Percentiles rank a stretch among this genome's conserved stretches.
phyloP scores from a whole-genome alignment of 2,797 vertebrate species.

The Bovichtus diacanthus region DNA sequence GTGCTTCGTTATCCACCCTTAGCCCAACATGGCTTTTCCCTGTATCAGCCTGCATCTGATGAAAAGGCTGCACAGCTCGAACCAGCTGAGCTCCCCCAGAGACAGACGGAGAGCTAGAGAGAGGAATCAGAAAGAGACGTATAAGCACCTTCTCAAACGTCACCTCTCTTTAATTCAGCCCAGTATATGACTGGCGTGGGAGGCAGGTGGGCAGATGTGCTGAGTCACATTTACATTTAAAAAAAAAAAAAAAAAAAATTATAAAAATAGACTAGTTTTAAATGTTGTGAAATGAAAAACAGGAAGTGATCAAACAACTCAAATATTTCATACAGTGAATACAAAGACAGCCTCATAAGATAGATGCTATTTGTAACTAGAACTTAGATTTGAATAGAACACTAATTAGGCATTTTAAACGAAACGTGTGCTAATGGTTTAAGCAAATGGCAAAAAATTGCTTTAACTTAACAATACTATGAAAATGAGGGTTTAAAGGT shows the following conservation, averaged over 20 bases:
- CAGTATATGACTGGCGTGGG: constrained; percentile 37
- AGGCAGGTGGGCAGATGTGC: constrained; percentile 31
- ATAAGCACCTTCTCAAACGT: constrained; percentile 57
- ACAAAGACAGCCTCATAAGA: not conserved
- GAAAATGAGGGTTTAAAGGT: constrained; percentile 16
- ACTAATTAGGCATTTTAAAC: not conserved
- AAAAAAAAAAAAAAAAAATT: not conserved
- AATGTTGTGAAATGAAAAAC: not conserved
- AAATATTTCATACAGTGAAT: not conserved
- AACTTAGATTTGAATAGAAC: not conserved
- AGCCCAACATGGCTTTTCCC: constrained; percentile 52
- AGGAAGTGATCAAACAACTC: not conserved
- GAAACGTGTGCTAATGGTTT: not conserved
- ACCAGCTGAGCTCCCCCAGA: constrained; percentile 50
- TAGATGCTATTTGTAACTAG: not conserved
- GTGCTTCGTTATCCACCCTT: constrained; percentile 44
- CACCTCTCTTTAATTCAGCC: constrained; percentile 27
- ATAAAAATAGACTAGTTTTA: constrained; percentile 5
- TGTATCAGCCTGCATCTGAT: constrained; percentile 56
- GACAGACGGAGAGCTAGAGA: constrained; percentile 14
- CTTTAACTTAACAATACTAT: not conserved
- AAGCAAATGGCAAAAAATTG: no score
- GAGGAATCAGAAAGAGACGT: constrained; percentile 33
- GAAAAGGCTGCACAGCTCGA: constrained; percentile 53
- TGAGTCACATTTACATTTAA: constrained; percentile 39